Evolutionary conservation across 2,797 vertebrate genomes (phyloP).

Genomic region (Hydrolagus colliei): DNA sequence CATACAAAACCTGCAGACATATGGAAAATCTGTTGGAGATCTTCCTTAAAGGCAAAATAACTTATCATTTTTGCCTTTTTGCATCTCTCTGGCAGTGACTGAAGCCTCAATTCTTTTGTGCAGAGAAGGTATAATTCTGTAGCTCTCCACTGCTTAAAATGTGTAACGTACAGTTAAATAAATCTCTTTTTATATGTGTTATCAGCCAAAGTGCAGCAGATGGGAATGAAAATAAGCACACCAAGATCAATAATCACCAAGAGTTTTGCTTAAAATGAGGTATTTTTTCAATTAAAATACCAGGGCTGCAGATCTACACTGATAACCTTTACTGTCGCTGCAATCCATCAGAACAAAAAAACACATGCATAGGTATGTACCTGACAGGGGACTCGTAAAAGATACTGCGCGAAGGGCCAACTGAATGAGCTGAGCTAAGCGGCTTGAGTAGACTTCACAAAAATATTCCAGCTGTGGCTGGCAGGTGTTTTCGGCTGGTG

Average conservation of each 20-base stretch:
- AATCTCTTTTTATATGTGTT: neutral
- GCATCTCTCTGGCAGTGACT: neutral
- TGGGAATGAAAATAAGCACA: neutral
- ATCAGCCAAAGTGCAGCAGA: neutral
- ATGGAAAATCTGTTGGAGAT: neutral
- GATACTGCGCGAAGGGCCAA: neutral
- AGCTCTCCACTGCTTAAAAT: neutral
- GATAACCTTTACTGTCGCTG: slow-evolving; percentile 4
- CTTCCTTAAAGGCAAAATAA: neutral
- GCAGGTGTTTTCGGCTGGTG: slow-evolving; percentile 38
- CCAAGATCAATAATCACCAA: neutral
- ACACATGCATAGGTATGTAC: slow-evolving; percentile 26
- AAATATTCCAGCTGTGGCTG: slow-evolving; percentile 37
- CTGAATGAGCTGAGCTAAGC: neutral
- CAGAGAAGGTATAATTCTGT: neutral
- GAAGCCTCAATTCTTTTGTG: neutral
- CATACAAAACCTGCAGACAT: too few relatives aligned
- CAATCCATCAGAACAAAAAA: neutral
- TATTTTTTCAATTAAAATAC: slow-evolving; percentile 34
- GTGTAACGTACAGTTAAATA: neutral
- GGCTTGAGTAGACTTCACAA: slow-evolving; percentile 25
- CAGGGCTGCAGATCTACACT: neutral
- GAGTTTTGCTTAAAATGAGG: neutral
- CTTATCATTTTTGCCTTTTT: neutral
- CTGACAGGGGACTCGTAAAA: neutral